These are phyloP conservation scores for Manacus vitellinus DNA, from an alignment of 2,113 vertebrate species.

Conservation along the genomic window DNA sequence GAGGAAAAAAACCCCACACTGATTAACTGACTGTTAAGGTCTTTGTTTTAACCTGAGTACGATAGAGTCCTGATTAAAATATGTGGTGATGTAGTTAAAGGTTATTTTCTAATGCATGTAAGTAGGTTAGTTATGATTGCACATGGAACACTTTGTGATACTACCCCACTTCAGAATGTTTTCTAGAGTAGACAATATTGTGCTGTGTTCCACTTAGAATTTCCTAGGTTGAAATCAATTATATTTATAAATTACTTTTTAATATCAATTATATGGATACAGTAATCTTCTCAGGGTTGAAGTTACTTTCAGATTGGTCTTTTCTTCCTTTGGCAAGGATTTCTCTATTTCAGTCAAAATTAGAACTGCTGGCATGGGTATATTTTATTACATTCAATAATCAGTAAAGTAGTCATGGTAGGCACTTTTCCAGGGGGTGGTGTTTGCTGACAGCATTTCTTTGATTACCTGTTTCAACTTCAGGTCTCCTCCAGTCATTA, in stretches of 20 bases:
- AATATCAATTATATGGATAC: background rate
- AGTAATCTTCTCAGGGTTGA: background rate
- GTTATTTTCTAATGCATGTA: slow-evolving; percentile 4
- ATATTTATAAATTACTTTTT: background rate
- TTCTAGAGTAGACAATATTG: background rate
- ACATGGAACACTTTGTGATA: background rate
- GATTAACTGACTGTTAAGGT: background rate
- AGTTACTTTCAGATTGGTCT: background rate
- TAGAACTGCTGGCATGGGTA: background rate
- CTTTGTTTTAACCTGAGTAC: background rate
- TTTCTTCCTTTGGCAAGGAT: background rate
- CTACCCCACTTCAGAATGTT: background rate
- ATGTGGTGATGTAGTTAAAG: background rate
- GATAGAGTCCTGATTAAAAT: background rate
- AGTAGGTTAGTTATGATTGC: background rate
- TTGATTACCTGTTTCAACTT: background rate
- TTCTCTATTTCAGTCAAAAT: background rate
- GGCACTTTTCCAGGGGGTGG: background rate
- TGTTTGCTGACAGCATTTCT: background rate
- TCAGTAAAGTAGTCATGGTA: background rate
- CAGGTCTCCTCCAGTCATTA: background rate
- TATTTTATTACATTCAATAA: background rate
- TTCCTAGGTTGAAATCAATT: background rate
- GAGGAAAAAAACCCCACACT: background rate
- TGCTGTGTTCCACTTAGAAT: background rate